These are phyloP conservation scores for Idaea dimidiata DNA, from an alignment of 2,888 invertebrate species.

Conservation along the genomic window DNA sequence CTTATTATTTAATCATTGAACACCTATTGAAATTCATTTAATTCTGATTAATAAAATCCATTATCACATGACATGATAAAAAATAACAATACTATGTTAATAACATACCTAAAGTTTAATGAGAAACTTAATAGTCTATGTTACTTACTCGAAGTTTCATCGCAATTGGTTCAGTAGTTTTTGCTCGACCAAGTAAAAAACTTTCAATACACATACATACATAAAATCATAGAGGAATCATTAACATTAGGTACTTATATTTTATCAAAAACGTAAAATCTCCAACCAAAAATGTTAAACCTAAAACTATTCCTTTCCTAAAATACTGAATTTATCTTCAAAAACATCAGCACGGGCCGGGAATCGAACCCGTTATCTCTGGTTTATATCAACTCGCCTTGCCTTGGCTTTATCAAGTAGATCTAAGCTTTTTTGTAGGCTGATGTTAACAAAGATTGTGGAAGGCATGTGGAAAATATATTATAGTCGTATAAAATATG, in stretches of 20 bases:
- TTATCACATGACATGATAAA: no score
- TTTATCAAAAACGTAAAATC: conserved; percentile 20
- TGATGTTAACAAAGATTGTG: conserved; percentile 18
- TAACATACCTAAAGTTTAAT: no score
- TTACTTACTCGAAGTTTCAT: no score
- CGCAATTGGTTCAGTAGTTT: conserved; percentile 15
- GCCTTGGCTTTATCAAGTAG: conserved; percentile 39
- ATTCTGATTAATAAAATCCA: no score
- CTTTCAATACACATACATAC: no score
- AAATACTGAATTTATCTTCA: conserved; percentile 60
- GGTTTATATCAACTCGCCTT: conserved; percentile 52
- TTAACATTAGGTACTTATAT: neutral
- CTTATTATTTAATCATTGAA: no score
- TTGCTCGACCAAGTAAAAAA: neutral
- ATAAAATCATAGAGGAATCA: no score
- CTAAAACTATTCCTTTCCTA: conserved; percentile 48
- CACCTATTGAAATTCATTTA: no score
- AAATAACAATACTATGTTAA: no score
- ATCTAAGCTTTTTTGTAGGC: conserved; percentile 41
- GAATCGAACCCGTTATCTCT: conserved; percentile 69
- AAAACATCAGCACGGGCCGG: conserved; percentile 56
- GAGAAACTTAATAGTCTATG: no score
- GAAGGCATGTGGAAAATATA: conserved; percentile 32
- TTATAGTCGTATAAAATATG: conserved; percentile 16
- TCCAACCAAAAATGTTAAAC: conserved; percentile 41